phyloP scores from a whole-genome alignment of 2,888 invertebrate genomes.

The Aproaerema taeniolella region DNA sequence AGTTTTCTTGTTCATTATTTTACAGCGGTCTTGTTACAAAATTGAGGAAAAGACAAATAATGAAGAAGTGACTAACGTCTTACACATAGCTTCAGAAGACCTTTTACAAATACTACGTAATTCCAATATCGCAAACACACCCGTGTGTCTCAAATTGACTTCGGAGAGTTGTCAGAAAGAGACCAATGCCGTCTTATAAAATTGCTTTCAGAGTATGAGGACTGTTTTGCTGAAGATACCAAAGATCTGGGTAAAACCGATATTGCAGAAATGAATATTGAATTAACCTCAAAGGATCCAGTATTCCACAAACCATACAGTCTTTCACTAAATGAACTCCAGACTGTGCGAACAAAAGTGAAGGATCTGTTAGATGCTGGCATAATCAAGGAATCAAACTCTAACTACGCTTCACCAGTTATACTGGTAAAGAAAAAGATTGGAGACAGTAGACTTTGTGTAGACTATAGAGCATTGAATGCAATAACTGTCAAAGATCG shows the following conservation, averaged over 20 bases:
- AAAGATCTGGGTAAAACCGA: slow-evolving; percentile 22
- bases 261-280: slow-evolving; percentile 23
- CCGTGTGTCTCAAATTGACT: too few relatives aligned
- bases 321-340: slow-evolving; percentile 15
- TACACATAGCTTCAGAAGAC: too few relatives aligned
- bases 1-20: too few relatives aligned
- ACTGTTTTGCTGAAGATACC: slow-evolving; percentile 22
- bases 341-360: slow-evolving; percentile 18
- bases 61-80: too few relatives aligned
- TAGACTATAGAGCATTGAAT: slow-evolving; percentile 26
- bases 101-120: too few relatives aligned
- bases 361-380: slow-evolving; percentile 23
- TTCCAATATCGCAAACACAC: too few relatives aligned
- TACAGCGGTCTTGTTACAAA: slow-evolving; percentile 16
- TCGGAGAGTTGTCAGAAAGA: slow-evolving; percentile 16
- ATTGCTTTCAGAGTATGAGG: slow-evolving; percentile 14
- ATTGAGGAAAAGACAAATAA: too few relatives aligned
- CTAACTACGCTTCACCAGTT: slow-evolving; percentile 24
- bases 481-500: slow-evolving; percentile 24
- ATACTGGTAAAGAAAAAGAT: slow-evolving; percentile 27
- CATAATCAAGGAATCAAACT: slow-evolving; percentile 24
- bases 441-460: slow-evolving; percentile 24
- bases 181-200: background rate
- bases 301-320: slow-evolving; percentile 20
- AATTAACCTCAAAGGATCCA: slow-evolving; percentile 18